Evolutionary conservation across 1,140 invertebrate genomes (phyloP).

Genomic region (Drosophila ogumai): DNA sequence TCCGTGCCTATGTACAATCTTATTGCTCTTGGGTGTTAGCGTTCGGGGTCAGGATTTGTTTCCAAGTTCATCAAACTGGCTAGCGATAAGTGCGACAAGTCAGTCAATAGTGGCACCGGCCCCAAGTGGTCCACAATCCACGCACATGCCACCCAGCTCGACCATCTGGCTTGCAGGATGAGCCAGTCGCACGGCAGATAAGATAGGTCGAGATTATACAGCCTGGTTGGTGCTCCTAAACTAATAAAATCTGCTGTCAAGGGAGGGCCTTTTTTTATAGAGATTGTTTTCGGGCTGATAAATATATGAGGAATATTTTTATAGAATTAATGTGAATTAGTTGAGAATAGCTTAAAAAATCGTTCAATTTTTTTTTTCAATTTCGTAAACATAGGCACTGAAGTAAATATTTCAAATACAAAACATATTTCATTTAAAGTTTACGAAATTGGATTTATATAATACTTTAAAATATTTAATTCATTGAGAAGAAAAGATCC

Average conservation of each 20-base stretch:
- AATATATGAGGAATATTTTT: not conserved
- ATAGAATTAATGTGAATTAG: not conserved
- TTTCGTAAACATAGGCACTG: no score
- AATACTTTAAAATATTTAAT: no score
- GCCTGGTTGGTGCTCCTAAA: not conserved
- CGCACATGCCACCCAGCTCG: not conserved
- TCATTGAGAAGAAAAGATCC: no score
- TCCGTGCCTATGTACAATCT: constrained; percentile 8
- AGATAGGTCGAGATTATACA: constrained; percentile 21
- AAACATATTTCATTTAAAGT: no score
- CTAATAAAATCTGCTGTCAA: constrained; percentile 5
- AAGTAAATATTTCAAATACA: no score
- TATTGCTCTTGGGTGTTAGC: constrained; percentile 6
- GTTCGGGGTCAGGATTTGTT: constrained; percentile 16
- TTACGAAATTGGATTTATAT: no score
- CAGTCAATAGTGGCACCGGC: constrained; percentile 5
- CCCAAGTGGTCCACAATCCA: constrained; percentile 1
- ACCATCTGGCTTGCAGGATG: constrained; percentile 17
- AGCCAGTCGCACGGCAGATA: constrained; percentile 15
- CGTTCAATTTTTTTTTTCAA: not conserved
- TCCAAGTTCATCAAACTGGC: constrained; percentile 21
- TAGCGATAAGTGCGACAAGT: constrained; percentile 31
- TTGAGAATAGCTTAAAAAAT: not conserved
- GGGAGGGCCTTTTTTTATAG: not conserved
- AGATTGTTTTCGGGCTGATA: not conserved